Evolutionary conservation across 2,797 vertebrate genomes (phyloP).

Genomic region (Numenius phaeopus): DNA sequence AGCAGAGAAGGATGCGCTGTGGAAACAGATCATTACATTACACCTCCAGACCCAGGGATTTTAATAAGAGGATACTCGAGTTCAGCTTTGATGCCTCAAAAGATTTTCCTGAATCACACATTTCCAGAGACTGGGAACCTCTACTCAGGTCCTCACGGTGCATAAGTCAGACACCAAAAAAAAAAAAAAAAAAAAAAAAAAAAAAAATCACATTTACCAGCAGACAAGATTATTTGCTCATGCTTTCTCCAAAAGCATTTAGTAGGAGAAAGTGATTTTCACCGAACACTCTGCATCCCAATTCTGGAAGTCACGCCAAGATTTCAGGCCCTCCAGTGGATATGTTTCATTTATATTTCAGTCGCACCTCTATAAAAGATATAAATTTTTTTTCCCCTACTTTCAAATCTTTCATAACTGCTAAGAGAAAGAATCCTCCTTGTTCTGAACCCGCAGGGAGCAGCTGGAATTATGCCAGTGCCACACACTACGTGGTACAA

Average conservation of each 20-base stretch:
- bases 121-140: not conserved
- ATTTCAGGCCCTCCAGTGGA: not conserved
- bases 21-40: not conserved
- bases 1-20: not conserved
- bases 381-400: rapidly evolving
- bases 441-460: not conserved
- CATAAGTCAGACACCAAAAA: not conserved
- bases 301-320: not conserved
- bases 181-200: not conserved
- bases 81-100: not conserved
- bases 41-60: not conserved
- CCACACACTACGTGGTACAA: not conserved
- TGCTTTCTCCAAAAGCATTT: not conserved
- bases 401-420: not conserved
- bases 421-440: not conserved
- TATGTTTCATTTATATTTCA: not conserved
- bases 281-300: not conserved
- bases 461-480: not conserved
- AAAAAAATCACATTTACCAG: not conserved
- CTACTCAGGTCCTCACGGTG: not conserved
- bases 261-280: not conserved
- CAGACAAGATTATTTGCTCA: not conserved
- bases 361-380: not conserved
- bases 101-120: not conserved
- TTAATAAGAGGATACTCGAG: rapidly evolving